phyloP scores from a whole-genome alignment of 2,888 invertebrate species.

The Limnephilus lunatus region DNA sequence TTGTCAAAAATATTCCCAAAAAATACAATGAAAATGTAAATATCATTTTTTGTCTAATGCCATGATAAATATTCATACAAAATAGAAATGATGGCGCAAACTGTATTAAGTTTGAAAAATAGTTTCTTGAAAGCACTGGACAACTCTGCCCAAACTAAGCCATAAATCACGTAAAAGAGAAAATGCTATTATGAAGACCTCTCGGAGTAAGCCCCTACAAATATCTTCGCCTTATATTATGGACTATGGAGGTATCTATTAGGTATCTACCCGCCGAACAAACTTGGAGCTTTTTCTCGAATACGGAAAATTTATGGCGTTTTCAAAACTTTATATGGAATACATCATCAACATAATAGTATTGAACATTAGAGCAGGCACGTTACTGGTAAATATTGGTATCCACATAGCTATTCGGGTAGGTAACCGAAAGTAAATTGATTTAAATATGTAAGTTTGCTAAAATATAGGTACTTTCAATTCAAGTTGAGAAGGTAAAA shows the following conservation, averaged over 20 bases:
- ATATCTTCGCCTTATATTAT: slow-evolving; percentile 51
- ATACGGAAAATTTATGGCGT: neutral
- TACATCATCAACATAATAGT: neutral
- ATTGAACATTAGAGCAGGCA: neutral
- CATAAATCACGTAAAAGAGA: slow-evolving; percentile 64
- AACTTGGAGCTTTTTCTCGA: neutral
- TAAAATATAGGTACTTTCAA: too few species aligned
- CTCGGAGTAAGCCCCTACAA: slow-evolving; percentile 53
- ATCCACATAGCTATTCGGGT: neutral
- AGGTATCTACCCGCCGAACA: neutral
- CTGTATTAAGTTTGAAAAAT: slow-evolving; percentile 61
- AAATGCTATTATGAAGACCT: slow-evolving; percentile 62
- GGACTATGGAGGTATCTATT: neutral
- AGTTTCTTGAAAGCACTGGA: slow-evolving; percentile 65
- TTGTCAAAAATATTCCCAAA: slow-evolving; percentile 41
- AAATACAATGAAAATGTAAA: slow-evolving; percentile 45
- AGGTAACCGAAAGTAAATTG: neutral
- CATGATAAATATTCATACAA: slow-evolving; percentile 66
- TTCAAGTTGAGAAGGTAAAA: too few species aligned
- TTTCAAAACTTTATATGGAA: neutral
- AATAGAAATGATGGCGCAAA: slow-evolving; percentile 63
- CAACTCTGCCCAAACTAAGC: slow-evolving; percentile 60
- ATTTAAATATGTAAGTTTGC: too few species aligned
- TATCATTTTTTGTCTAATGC: slow-evolving; percentile 62
- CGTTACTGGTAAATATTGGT: neutral